Conservation (phyloP, 2,797 vertebrate species). For the Sebastes flavidus region DNA sequence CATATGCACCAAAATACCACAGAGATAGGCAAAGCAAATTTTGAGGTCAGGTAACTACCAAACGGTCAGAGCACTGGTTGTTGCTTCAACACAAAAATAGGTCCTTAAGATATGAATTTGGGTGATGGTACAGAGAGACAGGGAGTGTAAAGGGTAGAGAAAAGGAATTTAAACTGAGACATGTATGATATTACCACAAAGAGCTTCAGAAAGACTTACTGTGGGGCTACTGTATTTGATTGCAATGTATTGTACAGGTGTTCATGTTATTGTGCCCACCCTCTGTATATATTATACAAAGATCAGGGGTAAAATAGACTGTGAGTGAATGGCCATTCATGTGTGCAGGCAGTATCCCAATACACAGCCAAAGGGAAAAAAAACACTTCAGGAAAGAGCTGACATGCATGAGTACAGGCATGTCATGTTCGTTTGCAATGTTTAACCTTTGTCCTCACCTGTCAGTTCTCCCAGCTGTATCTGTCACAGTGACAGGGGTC, state of each 20-base stretch:
- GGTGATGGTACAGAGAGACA: not conserved
- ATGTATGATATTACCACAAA: not conserved
- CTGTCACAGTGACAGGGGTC: constrained; percentile 18
- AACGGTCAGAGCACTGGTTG: not conserved
- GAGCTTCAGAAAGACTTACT: not conserved
- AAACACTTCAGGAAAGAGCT: not conserved
- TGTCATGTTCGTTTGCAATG: not conserved
- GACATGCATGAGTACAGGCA: not conserved
- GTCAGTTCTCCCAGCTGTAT: constrained; percentile 44
- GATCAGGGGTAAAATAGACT: not conserved
- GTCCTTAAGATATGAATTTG: not conserved
- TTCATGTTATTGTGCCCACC: no score
- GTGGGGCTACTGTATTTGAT: not conserved
- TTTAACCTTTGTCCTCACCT: constrained; percentile 63
- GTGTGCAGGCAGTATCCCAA: not conserved
- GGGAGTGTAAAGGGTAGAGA: not conserved
- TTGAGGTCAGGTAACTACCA: not conserved
- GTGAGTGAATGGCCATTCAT: not conserved
- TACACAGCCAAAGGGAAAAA: not conserved
- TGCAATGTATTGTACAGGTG: not conserved
- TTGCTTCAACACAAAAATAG: not conserved
- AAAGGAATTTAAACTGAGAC: not conserved
- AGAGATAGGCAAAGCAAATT: not conserved
- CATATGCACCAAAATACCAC: not conserved
- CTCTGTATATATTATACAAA: not conserved